These are phyloP conservation scores for Steinernema scapterisci DNA, from an alignment of 2,888 invertebrate genomes.

Conservation along the genomic window DNA sequence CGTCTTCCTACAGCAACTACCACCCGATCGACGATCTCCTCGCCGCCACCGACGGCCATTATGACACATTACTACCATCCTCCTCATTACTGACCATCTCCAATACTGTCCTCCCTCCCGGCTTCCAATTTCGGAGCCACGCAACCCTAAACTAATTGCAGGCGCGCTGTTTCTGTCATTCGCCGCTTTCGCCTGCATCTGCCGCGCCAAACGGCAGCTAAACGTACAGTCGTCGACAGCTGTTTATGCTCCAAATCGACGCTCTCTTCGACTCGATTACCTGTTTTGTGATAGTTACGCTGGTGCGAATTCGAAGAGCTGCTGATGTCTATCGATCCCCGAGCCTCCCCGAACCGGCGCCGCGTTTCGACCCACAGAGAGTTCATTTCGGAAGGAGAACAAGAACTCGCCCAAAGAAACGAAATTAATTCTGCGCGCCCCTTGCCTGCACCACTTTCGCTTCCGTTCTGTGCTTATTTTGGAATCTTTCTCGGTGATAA, in stretches of 20 bases:
- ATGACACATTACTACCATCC: slow-evolving; percentile 6
- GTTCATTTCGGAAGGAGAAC: too few relatives aligned
- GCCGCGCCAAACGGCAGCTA: background rate
- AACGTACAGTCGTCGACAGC: slow-evolving; percentile 11
- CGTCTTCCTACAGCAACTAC: slow-evolving; percentile 18
- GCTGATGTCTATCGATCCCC: slow-evolving; percentile 26
- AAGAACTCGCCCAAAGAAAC: too few relatives aligned
- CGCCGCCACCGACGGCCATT: slow-evolving; percentile 8
- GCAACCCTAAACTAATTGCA: too few relatives aligned
- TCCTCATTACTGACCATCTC: background rate
- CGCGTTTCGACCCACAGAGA: background rate
- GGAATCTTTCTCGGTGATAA: too few relatives aligned
- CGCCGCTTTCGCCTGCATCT: background rate
- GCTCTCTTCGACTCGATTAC: slow-evolving; percentile 25
- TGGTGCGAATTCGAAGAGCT: slow-evolving; percentile 24
- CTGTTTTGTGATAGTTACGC: slow-evolving; percentile 21
- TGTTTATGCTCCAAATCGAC: slow-evolving; percentile 8
- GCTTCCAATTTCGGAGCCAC: too few relatives aligned
- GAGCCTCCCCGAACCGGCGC: background rate
- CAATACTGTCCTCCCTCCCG: background rate
- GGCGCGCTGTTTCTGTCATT: background rate
- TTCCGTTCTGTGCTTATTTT: too few relatives aligned
- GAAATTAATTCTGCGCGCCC: too few relatives aligned
- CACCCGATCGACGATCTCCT: slow-evolving; percentile 21
- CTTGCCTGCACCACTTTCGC: too few relatives aligned